Evolutionary conservation across 2,888 invertebrate genomes (phyloP), one percentile per base, ranked within the genome.

Genomic region (Drosophila basisetae): DNA sequence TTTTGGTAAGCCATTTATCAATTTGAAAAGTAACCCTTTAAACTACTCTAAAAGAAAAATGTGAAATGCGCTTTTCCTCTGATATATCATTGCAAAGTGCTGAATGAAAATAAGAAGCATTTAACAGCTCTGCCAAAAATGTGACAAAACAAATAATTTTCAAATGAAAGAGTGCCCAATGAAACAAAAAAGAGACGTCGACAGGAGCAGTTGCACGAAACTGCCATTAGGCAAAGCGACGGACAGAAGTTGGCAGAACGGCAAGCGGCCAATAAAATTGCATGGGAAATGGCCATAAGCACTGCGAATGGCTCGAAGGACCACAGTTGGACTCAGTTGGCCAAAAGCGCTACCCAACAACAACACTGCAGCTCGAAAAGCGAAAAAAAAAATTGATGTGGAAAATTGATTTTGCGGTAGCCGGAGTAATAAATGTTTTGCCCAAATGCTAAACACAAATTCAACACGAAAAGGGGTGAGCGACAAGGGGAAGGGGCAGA

Each of bases 381-480:
- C 43, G 25, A 28, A 70, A 80, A 74, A 75, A 78, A 84, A 83
- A 66, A 84, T 68, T 81, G 77, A 64, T 78, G 78, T 59, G 64
- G 76, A 76, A 90, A 90, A 91, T 91, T 87, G 84, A 89, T 89
- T 84, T 89, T 90, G 88, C 90, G 78, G 89, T 91, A 90, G 89
- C 88, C 84, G 62, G 31, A 68, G 78, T 74, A 74, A 76, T 80
- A 79, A 84, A 82, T 83, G 89, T 78, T 78, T 66, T 70, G 76
- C 71, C 72, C 77, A 82, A 83, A 86, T 79, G 74, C 76, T 80
- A 78, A 84, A 79, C 68, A 77, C 79, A 70, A 76, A 62, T 59
- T 66, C 50, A 77, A 65, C 78, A 80, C 73, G 77, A 62, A 65
- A 39, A 56, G 50, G 50, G 18, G 31, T 31, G 30, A 33, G 60